These are phyloP conservation scores for Cepaea hortensis DNA, from an alignment of 2,888 invertebrate genomes.

Conservation along the genomic window DNA sequence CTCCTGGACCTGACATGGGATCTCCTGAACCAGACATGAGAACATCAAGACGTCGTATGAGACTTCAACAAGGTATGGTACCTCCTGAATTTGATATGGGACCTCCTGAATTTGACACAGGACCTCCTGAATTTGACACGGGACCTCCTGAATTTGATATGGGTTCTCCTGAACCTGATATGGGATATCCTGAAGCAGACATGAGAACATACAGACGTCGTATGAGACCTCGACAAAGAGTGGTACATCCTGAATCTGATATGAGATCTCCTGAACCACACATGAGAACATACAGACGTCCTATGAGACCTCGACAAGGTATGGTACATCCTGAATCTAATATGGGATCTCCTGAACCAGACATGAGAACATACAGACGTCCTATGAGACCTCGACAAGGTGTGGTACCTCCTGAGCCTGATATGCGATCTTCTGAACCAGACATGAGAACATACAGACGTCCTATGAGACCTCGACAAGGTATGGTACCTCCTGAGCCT, in stretches of 20 bases:
- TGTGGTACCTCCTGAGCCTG: conserved; percentile 52
- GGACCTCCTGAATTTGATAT: conserved; percentile 79
- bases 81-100: conserved; percentile 58
- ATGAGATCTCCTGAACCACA: conserved; percentile 3
- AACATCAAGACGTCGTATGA: too few relatives aligned
- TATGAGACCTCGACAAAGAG: background rate
- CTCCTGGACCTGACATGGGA: conserved; percentile 10
- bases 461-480: conserved; percentile 43
- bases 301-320: conserved; percentile 44
- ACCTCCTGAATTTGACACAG: conserved; percentile 53
- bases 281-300: background rate
- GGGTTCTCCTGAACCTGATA: conserved; percentile 73
- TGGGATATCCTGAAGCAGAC: background rate
- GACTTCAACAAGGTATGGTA: conserved; percentile 77
- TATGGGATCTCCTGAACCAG: conserved; percentile 64
- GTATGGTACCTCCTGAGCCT: background rate
- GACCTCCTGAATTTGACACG: conserved; percentile 55
- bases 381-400: conserved; percentile 50
- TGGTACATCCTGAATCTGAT: background rate
- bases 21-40: conserved; percentile 53
- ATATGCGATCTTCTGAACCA: conserved; percentile 78
- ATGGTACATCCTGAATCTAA: conserved; percentile 51
- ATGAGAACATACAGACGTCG: background rate
- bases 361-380: background rate
- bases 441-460: conserved; percentile 73